Percentiles rank a stretch among this genome's conserved stretches.
Conservation (phyloP, 2,113 vertebrate species). For the Camelus bactrianus region DNA sequence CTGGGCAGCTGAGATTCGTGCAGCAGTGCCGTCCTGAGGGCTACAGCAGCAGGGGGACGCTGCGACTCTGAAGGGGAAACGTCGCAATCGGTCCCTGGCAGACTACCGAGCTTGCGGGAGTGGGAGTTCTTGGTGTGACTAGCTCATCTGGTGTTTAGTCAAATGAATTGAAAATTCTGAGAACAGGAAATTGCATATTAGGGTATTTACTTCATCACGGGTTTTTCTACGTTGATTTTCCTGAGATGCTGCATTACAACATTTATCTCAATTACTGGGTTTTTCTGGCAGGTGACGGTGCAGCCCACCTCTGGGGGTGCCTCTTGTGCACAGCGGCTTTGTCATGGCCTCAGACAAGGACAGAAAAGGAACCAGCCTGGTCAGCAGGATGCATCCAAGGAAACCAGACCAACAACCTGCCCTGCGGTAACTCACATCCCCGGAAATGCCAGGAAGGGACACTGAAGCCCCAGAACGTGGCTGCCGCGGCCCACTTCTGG, state of each 20-base stretch:
- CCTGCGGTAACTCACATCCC: neutral
- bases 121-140: neutral
- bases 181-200: neutral
- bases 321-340: too few species aligned
- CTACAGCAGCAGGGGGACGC: neutral
- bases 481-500: neutral
- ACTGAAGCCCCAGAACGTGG: too few species aligned
- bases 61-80: neutral
- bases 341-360: neutral
- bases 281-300: neutral
- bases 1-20: too few species aligned
- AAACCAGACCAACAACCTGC: neutral
- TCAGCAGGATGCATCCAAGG: neutral
- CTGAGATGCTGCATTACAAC: neutral
- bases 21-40: too few species aligned
- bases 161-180: neutral
- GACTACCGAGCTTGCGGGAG: fast-evolving
- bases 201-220: neutral
- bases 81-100: neutral
- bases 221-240: neutral
- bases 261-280: neutral
- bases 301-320: too few species aligned
- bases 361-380: neutral
- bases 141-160: neutral
- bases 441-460: neutral